Percentiles rank a stretch among this genome's conserved stretches.
Conservation (phyloP, 2,113 vertebrate genomes). For the Notarius lentiginosus region DNA sequence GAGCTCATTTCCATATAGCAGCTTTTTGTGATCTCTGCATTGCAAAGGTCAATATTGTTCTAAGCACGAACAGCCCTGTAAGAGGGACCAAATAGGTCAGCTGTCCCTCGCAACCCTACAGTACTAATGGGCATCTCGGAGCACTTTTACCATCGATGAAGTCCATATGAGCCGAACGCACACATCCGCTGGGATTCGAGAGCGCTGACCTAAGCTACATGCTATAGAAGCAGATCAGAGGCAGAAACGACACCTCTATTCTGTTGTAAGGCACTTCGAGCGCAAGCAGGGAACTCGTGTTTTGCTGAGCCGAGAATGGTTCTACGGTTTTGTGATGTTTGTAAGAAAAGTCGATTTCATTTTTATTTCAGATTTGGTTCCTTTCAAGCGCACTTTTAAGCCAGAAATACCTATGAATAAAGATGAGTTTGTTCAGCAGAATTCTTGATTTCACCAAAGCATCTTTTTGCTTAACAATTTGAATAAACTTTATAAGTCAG, state of each 20-base stretch:
- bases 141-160: neutral
- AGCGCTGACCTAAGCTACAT: constrained; percentile 3
- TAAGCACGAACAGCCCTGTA: neutral
- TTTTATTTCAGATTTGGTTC: neutral
- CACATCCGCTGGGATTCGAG: neutral
- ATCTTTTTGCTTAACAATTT: neutral
- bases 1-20: neutral
- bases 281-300: neutral
- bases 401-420: neutral
- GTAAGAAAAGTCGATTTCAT: neutral
- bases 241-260: constrained; percentile 11
- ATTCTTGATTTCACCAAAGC: neutral
- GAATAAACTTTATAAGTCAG: neutral
- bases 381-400: neutral
- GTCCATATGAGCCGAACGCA: neutral
- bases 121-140: neutral
- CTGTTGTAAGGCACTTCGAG: constrained; percentile 1
- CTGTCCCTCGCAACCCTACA: neutral
- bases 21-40: neutral
- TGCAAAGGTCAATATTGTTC: neutral
- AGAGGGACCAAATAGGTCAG: neutral
- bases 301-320: neutral
- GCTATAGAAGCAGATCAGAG: constrained; percentile 11
- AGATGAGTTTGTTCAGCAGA: neutral
- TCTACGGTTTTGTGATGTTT: neutral